phyloP scores from a whole-genome alignment of 2,113 vertebrate species.

The Callipepla squamata region DNA sequence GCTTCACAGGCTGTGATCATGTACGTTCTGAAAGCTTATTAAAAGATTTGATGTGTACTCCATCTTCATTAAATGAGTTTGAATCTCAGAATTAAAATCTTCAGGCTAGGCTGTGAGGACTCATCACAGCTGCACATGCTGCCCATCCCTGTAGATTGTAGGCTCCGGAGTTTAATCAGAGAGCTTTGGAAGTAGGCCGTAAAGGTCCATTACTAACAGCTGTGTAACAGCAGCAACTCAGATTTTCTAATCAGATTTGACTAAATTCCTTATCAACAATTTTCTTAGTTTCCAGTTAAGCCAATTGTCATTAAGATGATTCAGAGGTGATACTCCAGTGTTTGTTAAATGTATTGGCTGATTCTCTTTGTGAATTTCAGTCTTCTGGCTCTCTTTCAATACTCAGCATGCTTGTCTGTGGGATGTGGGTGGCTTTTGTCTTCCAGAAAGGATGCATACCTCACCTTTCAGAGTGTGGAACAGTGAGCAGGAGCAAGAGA shows the following conservation, averaged over 20 bases:
- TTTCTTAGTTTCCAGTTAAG: not conserved
- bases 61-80: not conserved
- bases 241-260: not conserved
- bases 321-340: not conserved
- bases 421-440: not conserved
- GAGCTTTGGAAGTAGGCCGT: not conserved
- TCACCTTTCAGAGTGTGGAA: not conserved
- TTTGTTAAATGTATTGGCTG: not conserved
- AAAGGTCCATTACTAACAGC: not conserved
- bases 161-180: not conserved
- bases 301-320: not conserved
- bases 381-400: not conserved
- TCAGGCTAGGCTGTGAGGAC: not conserved
- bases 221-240: not conserved
- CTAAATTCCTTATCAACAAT: not conserved
- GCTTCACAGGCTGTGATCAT: not conserved
- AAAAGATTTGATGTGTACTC: constrained; percentile 13
- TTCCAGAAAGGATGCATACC: not conserved
- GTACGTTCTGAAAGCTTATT: not conserved
- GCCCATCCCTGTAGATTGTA: not conserved
- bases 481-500: not conserved
- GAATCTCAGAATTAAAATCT: constrained; percentile 5
- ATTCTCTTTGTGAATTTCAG: not conserved
- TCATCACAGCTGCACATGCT: not conserved
- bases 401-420: not conserved